Base-by-base conservation (phyloP, 2,888 invertebrate species). In the Aphodius granarius region DNA sequence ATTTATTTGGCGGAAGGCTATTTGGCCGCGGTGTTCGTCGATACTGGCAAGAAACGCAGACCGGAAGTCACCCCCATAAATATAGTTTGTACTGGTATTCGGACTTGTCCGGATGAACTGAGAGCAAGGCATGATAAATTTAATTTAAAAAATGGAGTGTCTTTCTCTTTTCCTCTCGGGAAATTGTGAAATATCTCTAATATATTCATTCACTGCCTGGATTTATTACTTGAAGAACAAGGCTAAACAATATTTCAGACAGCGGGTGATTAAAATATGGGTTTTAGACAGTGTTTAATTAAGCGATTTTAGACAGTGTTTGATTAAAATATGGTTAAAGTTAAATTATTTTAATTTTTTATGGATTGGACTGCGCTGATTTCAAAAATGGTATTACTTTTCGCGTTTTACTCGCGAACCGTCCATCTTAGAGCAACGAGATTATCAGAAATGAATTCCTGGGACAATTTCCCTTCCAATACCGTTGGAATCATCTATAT, bases 1-100 rank as follows among this genome's bases (percentile, higher is more conserved):
- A 68, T 68, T 68, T 68, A 68, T 68, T 68, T 68, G 21, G 68
- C 68, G 68, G 68, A 68, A 68, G 68, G 68, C 68, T 22, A 68
- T 68, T 68, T 68, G 68, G 68, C 22, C 21, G 68, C 68, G 68
- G 68, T 21, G 22, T 68, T 68, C 22, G 68, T 68, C 68, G 68
- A 68, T 20, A 22, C 68, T 20, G 21, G 68, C 68, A 68, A 68
- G 68, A 68, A 68, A 68, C 68, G 21, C 68, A 22, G 22, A 22
- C 68, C 68, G 68, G 68, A 68, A 68, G 68, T 22, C 68, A 22
- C 20, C 68, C 68, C 68, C 20, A 68, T 68, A 68, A 68, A 68
- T 68, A 68, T 21, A 68, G 68, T 68, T 68, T 68, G 68, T 21
- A 68, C 21, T 68, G 20, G 21, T 22, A 22, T 68, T 68, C 68